Evolutionary conservation across 2,113 vertebrate species (phyloP), one percentile per base, ranked within the genome.

Genomic region (Larimichthys polyactis): DNA sequence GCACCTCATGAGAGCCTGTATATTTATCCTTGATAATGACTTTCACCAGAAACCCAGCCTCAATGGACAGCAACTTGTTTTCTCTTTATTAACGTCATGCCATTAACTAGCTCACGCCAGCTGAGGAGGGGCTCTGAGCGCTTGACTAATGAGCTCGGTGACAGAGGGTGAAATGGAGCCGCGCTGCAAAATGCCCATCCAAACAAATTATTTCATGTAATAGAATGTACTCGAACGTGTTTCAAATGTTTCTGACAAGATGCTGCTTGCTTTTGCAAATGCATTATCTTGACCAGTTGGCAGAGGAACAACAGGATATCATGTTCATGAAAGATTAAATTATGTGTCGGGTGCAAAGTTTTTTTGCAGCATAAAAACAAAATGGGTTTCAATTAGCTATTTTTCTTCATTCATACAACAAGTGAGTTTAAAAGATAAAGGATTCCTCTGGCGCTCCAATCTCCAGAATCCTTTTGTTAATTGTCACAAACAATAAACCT

Each of bases 21-120:
- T 90, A 83, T 91, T 85, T 93, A 92, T 93, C 88, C 83, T 85
- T 89, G 91, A 78, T 92, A 91, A 93, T 90, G 83, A 90, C 94
- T 91, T 91, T 87, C 70, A 92, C 92, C 78, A 87, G 87, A 91
- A 73, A 79, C 75, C 24, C 49, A 63, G 54, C 69, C 79, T 86
- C 59, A 69, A 54, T 46, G 54, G 15, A 67, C 81, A 71, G 71
- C 73, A 58, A 71, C 71, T 78, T 89, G 74, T 66, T 90, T 81
- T 79, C 64, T 84, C 82, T 82, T 60, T 66, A 86, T 82, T 88
- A 80, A 48, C 73, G 71, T 68, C 79, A 71, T 85, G 74, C 54
- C 75, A 72, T 82, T 77, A 75, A 79, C 57, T 48, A 76, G 54
- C 72, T 85, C 76, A 89, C 85, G 66, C 83, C 87, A 80, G 72